Evolutionary conservation across 2,888 invertebrate genomes (phyloP).

Genomic region (Bursaphelenchus okinawaensis): DNA sequence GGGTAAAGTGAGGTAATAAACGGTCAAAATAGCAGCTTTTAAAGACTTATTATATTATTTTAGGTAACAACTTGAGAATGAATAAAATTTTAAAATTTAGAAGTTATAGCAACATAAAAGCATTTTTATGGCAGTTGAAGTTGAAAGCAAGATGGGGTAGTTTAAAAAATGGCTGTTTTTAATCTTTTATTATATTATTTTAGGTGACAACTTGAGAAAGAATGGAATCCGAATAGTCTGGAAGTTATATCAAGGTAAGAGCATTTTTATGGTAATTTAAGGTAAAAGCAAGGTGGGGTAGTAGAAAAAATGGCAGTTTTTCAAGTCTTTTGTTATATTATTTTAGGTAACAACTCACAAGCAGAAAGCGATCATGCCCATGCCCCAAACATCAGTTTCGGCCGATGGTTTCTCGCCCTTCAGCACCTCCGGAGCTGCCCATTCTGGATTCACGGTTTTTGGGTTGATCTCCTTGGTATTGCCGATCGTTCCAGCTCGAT

Average conservation of each 20-base stretch:
- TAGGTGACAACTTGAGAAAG: background rate
- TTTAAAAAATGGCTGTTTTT: too few species aligned
- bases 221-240: too few species aligned
- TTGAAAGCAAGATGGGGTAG: too few species aligned
- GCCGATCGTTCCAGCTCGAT: constrained; percentile 74
- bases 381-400: constrained; percentile 85
- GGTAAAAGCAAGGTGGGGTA: too few species aligned
- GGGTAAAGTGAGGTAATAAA: too few species aligned
- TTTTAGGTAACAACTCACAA: constrained; percentile 64
- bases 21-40: too few species aligned
- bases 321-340: too few species aligned
- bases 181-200: background rate
- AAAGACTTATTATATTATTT: background rate
- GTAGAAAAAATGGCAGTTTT: too few species aligned
- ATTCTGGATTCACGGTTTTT: constrained; percentile 39
- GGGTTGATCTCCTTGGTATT: constrained; percentile 20
- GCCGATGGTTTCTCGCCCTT: constrained; percentile 72
- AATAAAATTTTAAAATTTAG: background rate
- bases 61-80: background rate
- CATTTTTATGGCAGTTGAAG: too few species aligned
- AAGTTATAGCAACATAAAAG: background rate
- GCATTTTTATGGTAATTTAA: too few species aligned
- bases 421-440: constrained; percentile 50
- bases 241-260: background rate
- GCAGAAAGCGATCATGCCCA: constrained; percentile 84